A percentile compares a stretch with the other conserved stretches of the same genome.
phyloP scores from a whole-genome alignment of 23 tunicate species.

The Pegea sp. region DNA sequence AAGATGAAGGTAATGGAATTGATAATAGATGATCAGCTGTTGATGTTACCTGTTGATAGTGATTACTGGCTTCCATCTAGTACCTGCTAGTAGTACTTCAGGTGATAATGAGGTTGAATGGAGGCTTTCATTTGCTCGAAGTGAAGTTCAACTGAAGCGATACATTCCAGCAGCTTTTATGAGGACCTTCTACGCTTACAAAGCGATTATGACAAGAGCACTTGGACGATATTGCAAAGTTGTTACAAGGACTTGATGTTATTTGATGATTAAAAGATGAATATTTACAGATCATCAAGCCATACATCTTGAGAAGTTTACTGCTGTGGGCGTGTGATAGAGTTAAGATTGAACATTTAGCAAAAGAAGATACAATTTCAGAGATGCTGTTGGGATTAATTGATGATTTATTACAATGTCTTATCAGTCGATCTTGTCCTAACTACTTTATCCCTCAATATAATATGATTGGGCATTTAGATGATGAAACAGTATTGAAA shows the following conservation, averaged over 20 bases:
- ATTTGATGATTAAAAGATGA: neutral
- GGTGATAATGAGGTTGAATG: constrained; percentile 84
- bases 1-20: constrained; percentile 43
- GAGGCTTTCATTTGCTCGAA: constrained; percentile 83
- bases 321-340: constrained; percentile 97
- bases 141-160: constrained; percentile 81
- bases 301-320: constrained; percentile 60
- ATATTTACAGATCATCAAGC: constrained; percentile 39
- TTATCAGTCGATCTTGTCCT: constrained; percentile 84
- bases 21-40: neutral
- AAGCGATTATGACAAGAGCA: constrained; percentile 91
- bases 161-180: constrained; percentile 78
- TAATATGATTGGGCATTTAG: constrained; percentile 81
- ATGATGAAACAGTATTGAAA: constrained; percentile 67
- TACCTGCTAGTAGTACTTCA: constrained; percentile 59
- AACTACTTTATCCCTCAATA: constrained; percentile 85
- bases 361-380: constrained; percentile 51
- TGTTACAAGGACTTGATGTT: constrained; percentile 2
- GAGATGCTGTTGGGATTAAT: constrained; percentile 72
- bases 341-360: constrained; percentile 54
- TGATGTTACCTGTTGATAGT: constrained; percentile 9
- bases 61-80: constrained; percentile 82
- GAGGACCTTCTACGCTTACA: constrained; percentile 94
- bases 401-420: constrained; percentile 86
- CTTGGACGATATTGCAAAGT: constrained; percentile 63